These are phyloP conservation scores for Brachionus calyciflorus DNA, from an alignment of 1,140 invertebrate genomes.

Conservation along the genomic window DNA sequence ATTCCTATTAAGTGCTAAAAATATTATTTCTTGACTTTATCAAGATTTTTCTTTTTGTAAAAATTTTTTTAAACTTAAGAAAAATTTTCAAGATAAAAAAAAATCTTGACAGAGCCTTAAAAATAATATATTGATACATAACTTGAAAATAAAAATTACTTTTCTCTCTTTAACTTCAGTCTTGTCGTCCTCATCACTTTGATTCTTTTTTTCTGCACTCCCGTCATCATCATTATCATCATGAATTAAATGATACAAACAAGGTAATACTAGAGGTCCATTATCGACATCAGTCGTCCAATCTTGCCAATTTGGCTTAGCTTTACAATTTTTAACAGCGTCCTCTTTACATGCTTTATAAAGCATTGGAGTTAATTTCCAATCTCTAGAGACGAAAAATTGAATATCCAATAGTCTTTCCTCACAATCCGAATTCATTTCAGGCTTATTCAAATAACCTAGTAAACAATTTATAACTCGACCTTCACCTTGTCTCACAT, in stretches of 20 bases:
- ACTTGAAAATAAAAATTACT: constrained; percentile 47
- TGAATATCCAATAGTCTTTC: constrained; percentile 87
- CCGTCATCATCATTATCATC: constrained; percentile 27
- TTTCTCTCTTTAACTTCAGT: background rate
- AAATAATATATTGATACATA: too few species aligned
- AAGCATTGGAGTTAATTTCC: constrained; percentile 64
- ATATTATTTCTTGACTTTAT: too few species aligned
- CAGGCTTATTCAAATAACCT: constrained; percentile 77
- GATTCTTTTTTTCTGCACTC: constrained; percentile 42
- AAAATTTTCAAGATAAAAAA: too few species aligned
- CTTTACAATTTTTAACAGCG: constrained; percentile 76
- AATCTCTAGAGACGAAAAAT: constrained; percentile 91
- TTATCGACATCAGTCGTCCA: constrained; percentile 68
- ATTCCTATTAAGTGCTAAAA: too few species aligned
- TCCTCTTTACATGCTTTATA: constrained; percentile 82
- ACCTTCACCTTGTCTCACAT: constrained; percentile 51
- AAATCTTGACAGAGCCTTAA: too few species aligned
- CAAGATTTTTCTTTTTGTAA: too few species aligned
- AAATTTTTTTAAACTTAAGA: too few species aligned
- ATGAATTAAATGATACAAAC: constrained; percentile 82
- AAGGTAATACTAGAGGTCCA: constrained; percentile 80
- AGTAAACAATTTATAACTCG: constrained; percentile 88
- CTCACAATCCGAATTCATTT: constrained; percentile 85
- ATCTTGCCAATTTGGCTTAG: constrained; percentile 72
- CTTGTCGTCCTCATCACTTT: constrained; percentile 27